Evolutionary conservation across 2,888 invertebrate species (phyloP).

Genomic region (Nomada goodeniana): DNA sequence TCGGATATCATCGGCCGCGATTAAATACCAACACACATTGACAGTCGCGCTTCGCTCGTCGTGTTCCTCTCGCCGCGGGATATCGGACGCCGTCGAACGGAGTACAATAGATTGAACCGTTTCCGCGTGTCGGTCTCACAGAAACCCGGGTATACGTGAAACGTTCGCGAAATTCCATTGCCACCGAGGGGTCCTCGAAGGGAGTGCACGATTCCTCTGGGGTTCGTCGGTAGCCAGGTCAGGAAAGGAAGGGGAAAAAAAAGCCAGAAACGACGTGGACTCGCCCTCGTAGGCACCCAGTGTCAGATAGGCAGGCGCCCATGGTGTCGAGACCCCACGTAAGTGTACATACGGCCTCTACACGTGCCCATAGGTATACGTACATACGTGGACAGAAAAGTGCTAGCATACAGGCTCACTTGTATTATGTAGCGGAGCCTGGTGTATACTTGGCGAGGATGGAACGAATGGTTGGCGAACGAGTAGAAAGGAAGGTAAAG

Average conservation of each 20-base stretch:
- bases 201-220: slow-evolving; percentile 50
- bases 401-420: slow-evolving; percentile 7
- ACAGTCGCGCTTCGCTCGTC: slow-evolving; percentile 19
- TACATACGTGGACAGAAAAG: slow-evolving; percentile 22
- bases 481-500: slow-evolving; percentile 59
- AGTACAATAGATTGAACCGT: slow-evolving; percentile 27
- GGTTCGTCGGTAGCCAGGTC: slow-evolving; percentile 67
- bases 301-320: slow-evolving; percentile 73
- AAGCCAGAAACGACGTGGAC: slow-evolving; percentile 56
- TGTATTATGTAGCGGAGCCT: slow-evolving; percentile 54
- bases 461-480: slow-evolving; percentile 71
- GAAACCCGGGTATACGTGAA: slow-evolving; percentile 51
- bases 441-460: slow-evolving; percentile 61
- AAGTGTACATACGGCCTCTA: slow-evolving; percentile 58
- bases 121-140: slow-evolving; percentile 42
- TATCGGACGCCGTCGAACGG: neutral
- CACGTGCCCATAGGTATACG: slow-evolving; percentile 4
- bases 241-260: slow-evolving; percentile 51
- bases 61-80: slow-evolving; percentile 29
- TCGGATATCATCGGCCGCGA: slow-evolving; percentile 26
- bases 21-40: slow-evolving; percentile 4
- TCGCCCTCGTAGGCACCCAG: slow-evolving; percentile 73
- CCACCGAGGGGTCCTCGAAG: slow-evolving; percentile 44
- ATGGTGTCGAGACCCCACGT: slow-evolving; percentile 70
- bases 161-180: slow-evolving; percentile 66